These are phyloP conservation scores for Acrocephalus kingi DNA, from an alignment of 2,113 vertebrate genomes.

Conservation along the genomic window DNA sequence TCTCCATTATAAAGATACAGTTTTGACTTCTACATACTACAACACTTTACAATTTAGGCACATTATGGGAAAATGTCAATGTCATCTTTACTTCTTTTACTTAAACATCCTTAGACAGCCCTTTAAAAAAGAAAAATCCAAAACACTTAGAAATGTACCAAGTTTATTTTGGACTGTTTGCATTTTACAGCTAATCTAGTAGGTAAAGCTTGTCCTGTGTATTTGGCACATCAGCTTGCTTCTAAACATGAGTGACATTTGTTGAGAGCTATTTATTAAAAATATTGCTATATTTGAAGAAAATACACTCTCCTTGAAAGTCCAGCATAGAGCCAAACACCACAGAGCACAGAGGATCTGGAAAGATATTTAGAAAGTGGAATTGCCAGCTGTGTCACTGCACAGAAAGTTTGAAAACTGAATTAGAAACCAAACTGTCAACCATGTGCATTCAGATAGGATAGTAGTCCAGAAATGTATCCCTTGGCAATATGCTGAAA, in stretches of 20 bases:
- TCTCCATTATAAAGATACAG: neutral
- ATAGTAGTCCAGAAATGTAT: neutral
- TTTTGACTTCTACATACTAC: neutral
- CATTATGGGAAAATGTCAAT: neutral
- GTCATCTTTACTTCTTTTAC: neutral
- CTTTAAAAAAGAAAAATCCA: neutral
- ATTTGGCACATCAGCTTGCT: constrained; percentile 5
- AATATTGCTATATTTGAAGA: neutral
- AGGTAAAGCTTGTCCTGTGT: constrained; percentile 7
- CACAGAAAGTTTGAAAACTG: constrained; percentile 12
- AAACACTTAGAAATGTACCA: neutral
- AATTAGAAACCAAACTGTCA: neutral
- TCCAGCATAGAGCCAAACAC: neutral
- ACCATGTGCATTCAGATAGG: neutral
- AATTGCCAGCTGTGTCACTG: constrained; percentile 2
- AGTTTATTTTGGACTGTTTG: neutral
- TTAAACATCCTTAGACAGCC: neutral
- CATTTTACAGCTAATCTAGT: constrained; percentile 1
- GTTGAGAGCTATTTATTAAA: constrained; percentile 37
- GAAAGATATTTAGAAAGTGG: constrained; percentile 24
- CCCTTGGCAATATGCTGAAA: neutral
- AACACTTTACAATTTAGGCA: neutral
- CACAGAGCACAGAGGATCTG: constrained; percentile 26
- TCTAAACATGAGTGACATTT: neutral
- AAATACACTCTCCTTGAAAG: neutral